These are phyloP conservation scores for Ditylenchus weischeri DNA, from an alignment of 2,888 invertebrate species.

Conservation along the genomic window DNA sequence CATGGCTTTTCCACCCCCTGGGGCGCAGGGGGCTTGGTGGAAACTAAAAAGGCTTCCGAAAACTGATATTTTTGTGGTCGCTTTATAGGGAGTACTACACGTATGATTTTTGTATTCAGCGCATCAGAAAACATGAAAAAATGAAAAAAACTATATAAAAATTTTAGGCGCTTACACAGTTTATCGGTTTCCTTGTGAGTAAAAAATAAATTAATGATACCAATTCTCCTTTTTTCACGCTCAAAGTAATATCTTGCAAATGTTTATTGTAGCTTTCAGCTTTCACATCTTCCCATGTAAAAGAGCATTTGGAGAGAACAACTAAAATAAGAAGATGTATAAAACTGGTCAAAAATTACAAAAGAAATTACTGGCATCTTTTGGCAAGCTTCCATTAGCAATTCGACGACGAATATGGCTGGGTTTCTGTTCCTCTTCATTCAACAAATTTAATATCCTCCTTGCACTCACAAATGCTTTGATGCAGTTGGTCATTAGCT, in stretches of 20 bases:
- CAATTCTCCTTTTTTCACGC: conserved; percentile 50
- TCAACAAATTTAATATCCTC: conserved; percentile 50
- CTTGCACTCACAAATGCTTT: conserved; percentile 43
- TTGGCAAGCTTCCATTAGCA: neutral
- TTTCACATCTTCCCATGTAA: conserved; percentile 26
- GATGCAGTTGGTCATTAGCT: conserved; percentile 50
- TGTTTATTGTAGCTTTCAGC: conserved; percentile 1
- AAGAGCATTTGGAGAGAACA: conserved; percentile 26
- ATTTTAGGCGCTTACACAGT: too few relatives aligned
- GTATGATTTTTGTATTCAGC: too few relatives aligned
- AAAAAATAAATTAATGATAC: too few relatives aligned
- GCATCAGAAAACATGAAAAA: too few relatives aligned
- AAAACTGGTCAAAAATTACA: too few relatives aligned
- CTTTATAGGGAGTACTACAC: too few relatives aligned
- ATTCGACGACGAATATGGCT: conserved; percentile 19
- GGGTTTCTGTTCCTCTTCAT: conserved; percentile 45
- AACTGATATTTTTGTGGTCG: too few relatives aligned
- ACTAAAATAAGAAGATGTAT: conserved; percentile 16
- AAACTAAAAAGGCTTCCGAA: too few relatives aligned
- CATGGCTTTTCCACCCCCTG: too few relatives aligned
- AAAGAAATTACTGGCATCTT: neutral
- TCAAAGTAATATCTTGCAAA: conserved; percentile 67
- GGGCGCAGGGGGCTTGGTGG: too few relatives aligned
- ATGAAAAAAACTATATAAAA: too few relatives aligned
- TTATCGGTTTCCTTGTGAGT: too few relatives aligned